A percentile compares a stretch with the other conserved stretches of the same genome.
Conservation (phyloP, 2,797 vertebrate genomes). For the Zenarchopterus dispar region DNA sequence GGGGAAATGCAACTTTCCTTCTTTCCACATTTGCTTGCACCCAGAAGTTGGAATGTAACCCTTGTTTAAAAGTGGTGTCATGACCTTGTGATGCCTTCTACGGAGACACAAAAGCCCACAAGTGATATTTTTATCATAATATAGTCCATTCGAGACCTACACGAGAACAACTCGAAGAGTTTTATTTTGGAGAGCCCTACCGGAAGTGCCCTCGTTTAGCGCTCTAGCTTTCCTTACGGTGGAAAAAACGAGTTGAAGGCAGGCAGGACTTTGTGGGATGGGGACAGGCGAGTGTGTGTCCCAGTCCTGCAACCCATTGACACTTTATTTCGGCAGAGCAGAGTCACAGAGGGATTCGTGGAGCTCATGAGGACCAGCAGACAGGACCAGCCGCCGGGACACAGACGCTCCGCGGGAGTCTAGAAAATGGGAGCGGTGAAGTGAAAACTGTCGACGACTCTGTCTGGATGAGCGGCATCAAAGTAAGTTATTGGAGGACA, state of each 20-base stretch:
- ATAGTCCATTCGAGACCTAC: background rate
- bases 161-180: background rate
- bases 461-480: conserved; percentile 44
- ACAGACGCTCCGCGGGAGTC: conserved; percentile 42
- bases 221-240: background rate
- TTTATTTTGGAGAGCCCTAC: conserved; percentile 31
- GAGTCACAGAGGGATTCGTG: background rate
- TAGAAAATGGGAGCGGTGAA: conserved; percentile 72
- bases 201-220: conserved; percentile 24
- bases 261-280: conserved; percentile 60
- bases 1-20: too few species aligned
- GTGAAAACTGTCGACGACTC: conserved; percentile 54
- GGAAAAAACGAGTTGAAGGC: conserved; percentile 12
- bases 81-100: too few species aligned
- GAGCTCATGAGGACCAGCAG: conserved; percentile 35
- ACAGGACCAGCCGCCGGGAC: conserved; percentile 13
- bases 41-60: too few species aligned
- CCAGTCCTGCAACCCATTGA: conserved; percentile 30
- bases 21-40: too few species aligned
- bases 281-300: conserved; percentile 42
- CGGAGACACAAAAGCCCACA: too few species aligned
- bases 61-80: too few species aligned
- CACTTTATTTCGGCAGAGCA: conserved; percentile 17
- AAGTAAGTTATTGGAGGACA: conserved; percentile 57
- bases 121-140: too few species aligned